These are phyloP conservation scores for Sepioteuthis lessoniana DNA, from an alignment of 2,888 invertebrate genomes.

Conservation along the genomic window DNA sequence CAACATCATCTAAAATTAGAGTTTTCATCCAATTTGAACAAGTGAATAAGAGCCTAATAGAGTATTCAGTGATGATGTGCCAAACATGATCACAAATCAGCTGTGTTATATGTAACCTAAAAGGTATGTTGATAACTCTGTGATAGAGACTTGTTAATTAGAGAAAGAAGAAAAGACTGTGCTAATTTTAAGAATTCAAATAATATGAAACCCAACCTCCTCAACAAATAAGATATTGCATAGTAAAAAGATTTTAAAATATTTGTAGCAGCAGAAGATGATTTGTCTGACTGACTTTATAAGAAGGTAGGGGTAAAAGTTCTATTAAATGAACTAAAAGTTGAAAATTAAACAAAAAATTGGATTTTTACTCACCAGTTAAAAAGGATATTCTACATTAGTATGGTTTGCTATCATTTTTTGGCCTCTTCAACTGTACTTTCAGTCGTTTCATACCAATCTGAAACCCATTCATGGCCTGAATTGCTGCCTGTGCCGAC, in stretches of 20 bases:
- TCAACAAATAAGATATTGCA: not conserved
- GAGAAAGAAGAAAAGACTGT: not conserved
- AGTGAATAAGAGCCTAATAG: not conserved
- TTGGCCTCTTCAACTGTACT: slow-evolving; percentile 99
- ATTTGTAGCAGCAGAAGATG: slow-evolving; percentile 46
- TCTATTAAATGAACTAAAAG: not conserved
- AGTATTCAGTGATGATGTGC: not conserved
- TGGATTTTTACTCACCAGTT: slow-evolving; percentile 42
- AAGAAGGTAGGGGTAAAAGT: not conserved
- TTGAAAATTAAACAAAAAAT: not conserved
- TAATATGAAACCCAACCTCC: not conserved
- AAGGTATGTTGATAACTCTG: too few relatives aligned
- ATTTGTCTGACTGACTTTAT: slow-evolving; percentile 41
- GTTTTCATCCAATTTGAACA: not conserved
- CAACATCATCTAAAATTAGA: not conserved
- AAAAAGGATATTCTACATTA: slow-evolving; percentile 76
- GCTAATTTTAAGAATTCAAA: not conserved
- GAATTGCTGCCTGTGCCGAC: slow-evolving; percentile 98
- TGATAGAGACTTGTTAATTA: not conserved
- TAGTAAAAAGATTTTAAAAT: not conserved
- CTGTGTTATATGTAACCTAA: too few relatives aligned
- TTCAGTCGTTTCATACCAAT: slow-evolving; percentile 99
- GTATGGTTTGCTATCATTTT: slow-evolving; percentile 98
- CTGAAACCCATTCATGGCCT: slow-evolving; percentile 99
- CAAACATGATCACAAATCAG: not conserved